These are phyloP conservation scores for Eupithecia dodoneata DNA, from an alignment of 2,888 invertebrate genomes.

Conservation along the genomic window DNA sequence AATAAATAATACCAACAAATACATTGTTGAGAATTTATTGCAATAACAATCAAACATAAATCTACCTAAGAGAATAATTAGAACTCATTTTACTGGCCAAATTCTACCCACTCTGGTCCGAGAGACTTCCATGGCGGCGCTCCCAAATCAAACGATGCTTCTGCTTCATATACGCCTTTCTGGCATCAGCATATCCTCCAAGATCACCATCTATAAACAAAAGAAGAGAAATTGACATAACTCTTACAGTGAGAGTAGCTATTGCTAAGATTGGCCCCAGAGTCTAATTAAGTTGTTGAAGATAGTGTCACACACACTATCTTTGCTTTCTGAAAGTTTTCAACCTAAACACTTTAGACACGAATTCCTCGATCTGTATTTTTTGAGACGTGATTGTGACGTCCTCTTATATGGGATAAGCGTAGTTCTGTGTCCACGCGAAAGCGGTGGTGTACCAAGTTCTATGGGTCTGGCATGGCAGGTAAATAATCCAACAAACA, in stretches of 20 bases:
- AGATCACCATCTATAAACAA: slow-evolving; percentile 94
- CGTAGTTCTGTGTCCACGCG: too few species aligned
- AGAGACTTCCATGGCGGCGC: slow-evolving; percentile 91
- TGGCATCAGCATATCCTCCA: slow-evolving; percentile 89
- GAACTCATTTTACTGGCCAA: slow-evolving; percentile 14
- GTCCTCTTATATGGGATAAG: too few species aligned
- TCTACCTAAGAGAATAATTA: slow-evolving; percentile 53
- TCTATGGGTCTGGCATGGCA: too few species aligned
- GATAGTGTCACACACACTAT: too few species aligned
- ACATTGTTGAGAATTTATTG: slow-evolving; percentile 56
- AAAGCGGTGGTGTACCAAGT: too few species aligned
- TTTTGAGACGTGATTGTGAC: too few species aligned
- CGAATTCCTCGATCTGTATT: too few species aligned
- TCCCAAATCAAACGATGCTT: slow-evolving; percentile 99
- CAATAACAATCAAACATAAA: slow-evolving; percentile 50
- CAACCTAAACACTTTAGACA: too few species aligned
- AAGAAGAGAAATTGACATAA: not conserved
- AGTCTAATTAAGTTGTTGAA: too few species aligned
- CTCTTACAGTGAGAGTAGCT: not conserved
- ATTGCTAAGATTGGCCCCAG: not conserved
- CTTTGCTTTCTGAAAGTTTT: too few species aligned
- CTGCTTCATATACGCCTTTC: slow-evolving; percentile 96
- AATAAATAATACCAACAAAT: slow-evolving; percentile 11
- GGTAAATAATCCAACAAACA: too few species aligned
- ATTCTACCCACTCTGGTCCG: slow-evolving; percentile 61